Conservation (phyloP, 2,113 vertebrate species). For the Diadophis punctatus region DNA sequence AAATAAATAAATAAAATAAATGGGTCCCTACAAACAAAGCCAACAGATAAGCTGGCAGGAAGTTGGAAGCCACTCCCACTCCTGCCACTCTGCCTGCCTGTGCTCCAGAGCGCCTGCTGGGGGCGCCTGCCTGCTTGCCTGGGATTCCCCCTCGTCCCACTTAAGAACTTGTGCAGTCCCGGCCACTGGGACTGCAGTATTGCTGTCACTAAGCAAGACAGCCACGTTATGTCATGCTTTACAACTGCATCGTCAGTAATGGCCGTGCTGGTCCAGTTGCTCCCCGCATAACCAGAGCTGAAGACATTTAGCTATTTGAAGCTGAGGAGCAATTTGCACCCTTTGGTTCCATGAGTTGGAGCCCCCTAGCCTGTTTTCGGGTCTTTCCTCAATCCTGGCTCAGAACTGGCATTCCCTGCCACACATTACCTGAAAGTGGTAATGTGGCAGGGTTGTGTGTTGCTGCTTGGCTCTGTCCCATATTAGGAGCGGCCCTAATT, state of each 20-base stretch:
- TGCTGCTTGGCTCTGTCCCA: background rate
- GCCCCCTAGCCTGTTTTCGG: background rate
- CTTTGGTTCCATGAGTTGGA: background rate
- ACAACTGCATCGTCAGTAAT: background rate
- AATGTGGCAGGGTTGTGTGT: background rate
- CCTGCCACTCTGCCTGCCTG: background rate
- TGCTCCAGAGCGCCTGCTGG: background rate
- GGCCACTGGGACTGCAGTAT: background rate
- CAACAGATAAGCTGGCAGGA: background rate
- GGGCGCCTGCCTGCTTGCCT: background rate
- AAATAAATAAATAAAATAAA: too few relatives aligned
- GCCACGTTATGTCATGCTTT: background rate
- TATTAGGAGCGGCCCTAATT: background rate
- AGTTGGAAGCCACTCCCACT: background rate
- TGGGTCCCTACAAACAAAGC: background rate
- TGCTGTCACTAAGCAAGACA: background rate
- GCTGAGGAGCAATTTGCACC: background rate
- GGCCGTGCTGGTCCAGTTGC: background rate
- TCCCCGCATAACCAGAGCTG: background rate
- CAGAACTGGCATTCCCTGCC: background rate
- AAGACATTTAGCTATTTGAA: background rate
- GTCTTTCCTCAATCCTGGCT: background rate
- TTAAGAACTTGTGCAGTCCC: background rate
- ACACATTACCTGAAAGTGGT: background rate
- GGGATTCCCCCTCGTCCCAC: background rate